Percentiles rank a stretch among this genome's conserved stretches.
Evolutionary conservation across 2,888 invertebrate species (phyloP).

Genomic region (Exephanes ischioxanthus): DNA sequence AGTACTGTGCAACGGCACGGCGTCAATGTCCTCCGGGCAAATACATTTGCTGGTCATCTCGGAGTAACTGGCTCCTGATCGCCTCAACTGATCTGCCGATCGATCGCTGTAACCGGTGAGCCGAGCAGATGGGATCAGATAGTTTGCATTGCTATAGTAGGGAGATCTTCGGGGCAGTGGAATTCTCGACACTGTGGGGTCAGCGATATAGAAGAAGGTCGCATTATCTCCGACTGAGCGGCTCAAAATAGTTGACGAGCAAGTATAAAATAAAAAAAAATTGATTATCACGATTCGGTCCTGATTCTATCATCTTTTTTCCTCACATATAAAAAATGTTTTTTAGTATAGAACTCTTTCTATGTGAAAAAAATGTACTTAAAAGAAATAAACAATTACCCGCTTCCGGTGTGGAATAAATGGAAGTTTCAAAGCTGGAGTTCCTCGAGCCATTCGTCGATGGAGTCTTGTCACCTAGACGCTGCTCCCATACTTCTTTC

Average conservation of each 20-base stretch:
- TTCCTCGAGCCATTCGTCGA: constrained; percentile 30
- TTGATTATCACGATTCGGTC: not conserved
- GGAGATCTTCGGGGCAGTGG: constrained; percentile 55
- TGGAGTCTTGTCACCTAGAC: constrained; percentile 18
- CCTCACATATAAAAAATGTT: too few species aligned
- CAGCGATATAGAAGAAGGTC: not conserved
- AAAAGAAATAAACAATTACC: constrained; percentile 28
- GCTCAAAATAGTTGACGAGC: not conserved
- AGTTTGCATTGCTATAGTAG: constrained; percentile 12
- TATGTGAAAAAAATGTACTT: not conserved
- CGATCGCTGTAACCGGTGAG: not conserved
- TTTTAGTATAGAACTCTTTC: not conserved
- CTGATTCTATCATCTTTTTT: not conserved
- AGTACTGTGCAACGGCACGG: constrained; percentile 27
- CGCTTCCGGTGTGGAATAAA: constrained; percentile 39
- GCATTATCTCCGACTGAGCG: not conserved
- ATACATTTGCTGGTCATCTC: not conserved
- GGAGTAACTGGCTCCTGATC: constrained; percentile 11
- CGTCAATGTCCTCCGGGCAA: not conserved
- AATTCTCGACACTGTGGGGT: constrained; percentile 57
- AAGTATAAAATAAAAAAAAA: not conserved
- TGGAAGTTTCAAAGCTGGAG: constrained; percentile 22
- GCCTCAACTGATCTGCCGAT: constrained; percentile 5
- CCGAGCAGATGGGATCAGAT: not conserved
- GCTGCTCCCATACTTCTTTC: constrained; percentile 52